Conservation (phyloP, 2,113 vertebrate genomes). For the Suncus etruscus region DNA sequence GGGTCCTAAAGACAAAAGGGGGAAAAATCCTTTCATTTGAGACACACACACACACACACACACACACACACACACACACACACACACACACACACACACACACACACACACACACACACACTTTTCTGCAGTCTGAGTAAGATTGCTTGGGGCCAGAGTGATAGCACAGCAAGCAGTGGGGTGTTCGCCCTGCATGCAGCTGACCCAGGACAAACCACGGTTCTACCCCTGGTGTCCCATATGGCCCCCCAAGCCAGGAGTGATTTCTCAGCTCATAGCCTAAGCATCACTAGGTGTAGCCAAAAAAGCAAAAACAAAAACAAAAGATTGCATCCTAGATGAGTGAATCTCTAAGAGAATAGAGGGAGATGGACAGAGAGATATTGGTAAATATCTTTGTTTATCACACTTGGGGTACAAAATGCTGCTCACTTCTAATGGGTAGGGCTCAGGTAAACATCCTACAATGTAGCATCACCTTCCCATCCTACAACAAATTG, state of each 20-base stretch:
- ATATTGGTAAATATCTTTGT: background rate
- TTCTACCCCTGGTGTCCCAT: too few species aligned
- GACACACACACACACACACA: too few species aligned
- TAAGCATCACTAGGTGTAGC: too few species aligned
- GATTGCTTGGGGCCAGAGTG: too few species aligned
- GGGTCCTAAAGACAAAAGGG: background rate
- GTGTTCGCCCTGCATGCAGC: too few species aligned
- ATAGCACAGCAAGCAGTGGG: too few species aligned
- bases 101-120: background rate
- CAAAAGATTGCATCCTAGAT: background rate
- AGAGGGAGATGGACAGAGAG: background rate
- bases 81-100: too few species aligned
- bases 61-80: background rate
- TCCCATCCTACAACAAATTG: background rate
- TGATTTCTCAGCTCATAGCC: too few species aligned
- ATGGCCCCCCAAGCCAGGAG: too few species aligned
- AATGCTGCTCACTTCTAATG: background rate
- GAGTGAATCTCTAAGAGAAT: accelerated
- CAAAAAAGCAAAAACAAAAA: too few species aligned
- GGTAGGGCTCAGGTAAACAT: background rate
- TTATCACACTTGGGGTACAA: background rate
- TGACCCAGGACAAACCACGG: too few species aligned
- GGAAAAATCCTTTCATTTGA: background rate
- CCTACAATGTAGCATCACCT: background rate
- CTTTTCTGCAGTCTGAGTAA: background rate